phyloP scores from a whole-genome alignment of 2,888 invertebrate genomes.

The Lepas anatifera region DNA sequence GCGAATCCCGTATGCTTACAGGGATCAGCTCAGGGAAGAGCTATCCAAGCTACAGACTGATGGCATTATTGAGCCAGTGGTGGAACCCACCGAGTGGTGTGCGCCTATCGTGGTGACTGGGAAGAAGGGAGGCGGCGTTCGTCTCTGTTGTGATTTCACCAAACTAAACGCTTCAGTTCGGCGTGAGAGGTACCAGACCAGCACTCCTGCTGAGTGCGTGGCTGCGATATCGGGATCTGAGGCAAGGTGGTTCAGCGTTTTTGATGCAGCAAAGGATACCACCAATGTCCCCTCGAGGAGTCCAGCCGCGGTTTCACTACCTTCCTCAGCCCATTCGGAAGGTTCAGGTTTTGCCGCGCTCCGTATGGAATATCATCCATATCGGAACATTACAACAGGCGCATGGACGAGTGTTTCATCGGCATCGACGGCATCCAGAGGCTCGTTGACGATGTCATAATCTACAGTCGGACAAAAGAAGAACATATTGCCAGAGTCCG shows the following conservation, averaged over 20 bases:
- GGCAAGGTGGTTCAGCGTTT: constrained; percentile 12
- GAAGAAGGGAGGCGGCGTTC: constrained; percentile 15
- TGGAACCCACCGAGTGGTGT: constrained; percentile 16
- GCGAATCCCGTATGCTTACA: not conserved
- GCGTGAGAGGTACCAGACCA: constrained; percentile 7
- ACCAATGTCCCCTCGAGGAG: constrained; percentile 14
- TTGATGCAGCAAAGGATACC: constrained; percentile 18
- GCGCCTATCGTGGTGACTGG: constrained; percentile 17
- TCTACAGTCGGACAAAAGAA: too few species aligned
- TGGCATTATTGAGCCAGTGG: constrained; percentile 14
- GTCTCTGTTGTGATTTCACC: constrained; percentile 16
- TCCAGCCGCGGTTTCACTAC: too few species aligned
- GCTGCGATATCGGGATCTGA: not conserved
- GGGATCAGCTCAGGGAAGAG: not conserved
- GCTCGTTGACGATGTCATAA: too few species aligned
- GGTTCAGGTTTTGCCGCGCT: too few species aligned
- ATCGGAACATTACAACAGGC: too few species aligned
- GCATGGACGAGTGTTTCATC: constrained; percentile 10
- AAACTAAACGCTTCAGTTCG: constrained; percentile 14
- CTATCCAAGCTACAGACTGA: not conserved
- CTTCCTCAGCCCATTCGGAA: too few species aligned
- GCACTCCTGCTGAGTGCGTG: not conserved
- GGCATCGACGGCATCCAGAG: not conserved
- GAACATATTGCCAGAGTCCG: not conserved
- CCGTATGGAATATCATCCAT: too few species aligned